phyloP scores from a whole-genome alignment of 2,113 vertebrate species.

The Pseudonaja textilis region DNA sequence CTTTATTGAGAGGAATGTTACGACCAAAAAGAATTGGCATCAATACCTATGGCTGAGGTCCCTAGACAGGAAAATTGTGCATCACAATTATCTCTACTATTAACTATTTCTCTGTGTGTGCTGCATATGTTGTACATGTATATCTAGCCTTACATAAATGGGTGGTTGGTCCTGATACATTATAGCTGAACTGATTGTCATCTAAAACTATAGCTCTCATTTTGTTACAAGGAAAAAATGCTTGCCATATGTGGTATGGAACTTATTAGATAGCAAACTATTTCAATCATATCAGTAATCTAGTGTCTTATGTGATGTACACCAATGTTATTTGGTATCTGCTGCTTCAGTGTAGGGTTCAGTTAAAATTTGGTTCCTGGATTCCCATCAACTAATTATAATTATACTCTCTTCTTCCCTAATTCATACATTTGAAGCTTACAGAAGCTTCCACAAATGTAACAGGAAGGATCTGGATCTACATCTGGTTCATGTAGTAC shows the following conservation, averaged over 20 bases:
- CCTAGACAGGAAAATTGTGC: neutral
- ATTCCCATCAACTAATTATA: neutral
- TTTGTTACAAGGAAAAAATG: neutral
- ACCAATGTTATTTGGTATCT: neutral
- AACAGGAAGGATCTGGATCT: neutral
- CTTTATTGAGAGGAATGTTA: neutral
- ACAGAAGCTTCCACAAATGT: neutral
- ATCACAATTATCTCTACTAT: neutral
- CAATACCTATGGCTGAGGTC: neutral
- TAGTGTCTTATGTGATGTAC: neutral
- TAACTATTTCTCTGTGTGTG: neutral
- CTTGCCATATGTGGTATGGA: neutral
- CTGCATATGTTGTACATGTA: neutral
- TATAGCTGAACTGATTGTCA: neutral
- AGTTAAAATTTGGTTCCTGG: neutral
- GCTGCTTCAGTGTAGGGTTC: neutral
- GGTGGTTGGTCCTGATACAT: neutral
- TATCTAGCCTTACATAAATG: neutral
- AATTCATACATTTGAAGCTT: neutral
- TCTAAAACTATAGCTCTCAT: too few species aligned
- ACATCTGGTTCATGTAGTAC: neutral
- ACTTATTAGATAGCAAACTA: neutral
- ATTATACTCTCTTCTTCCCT: neutral
- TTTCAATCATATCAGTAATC: neutral
- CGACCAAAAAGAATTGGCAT: neutral